phyloP scores from a whole-genome alignment of 1,140 invertebrate genomes.

The Plectrocnemia conspersa region DNA sequence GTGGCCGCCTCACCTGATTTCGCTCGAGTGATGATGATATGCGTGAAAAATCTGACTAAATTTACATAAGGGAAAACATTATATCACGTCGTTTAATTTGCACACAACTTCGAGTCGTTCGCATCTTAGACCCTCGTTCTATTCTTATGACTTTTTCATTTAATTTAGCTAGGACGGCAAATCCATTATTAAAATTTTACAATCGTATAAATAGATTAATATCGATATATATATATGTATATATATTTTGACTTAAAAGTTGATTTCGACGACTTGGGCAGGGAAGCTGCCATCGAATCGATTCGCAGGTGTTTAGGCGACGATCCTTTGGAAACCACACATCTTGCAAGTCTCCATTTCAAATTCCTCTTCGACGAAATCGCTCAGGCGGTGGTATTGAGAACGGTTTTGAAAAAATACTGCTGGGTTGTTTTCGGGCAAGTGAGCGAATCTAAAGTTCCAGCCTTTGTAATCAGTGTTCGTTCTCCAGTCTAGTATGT shows the following conservation, averaged over 20 bases:
- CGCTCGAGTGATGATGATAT: slow-evolving; percentile 27
- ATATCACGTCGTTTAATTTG: slow-evolving; percentile 5
- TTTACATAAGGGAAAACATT: slow-evolving; percentile 14
- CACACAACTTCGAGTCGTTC: slow-evolving; percentile 7
- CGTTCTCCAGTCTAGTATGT: slow-evolving; percentile 47
- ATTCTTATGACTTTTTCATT: slow-evolving; percentile 13
- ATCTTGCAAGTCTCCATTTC: slow-evolving; percentile 46
- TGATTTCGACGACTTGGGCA: slow-evolving; percentile 9
- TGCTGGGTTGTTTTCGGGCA: slow-evolving; percentile 48
- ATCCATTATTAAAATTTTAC: slow-evolving; percentile 28
- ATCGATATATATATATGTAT: slow-evolving; percentile 25
- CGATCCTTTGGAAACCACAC: slow-evolving; percentile 47
- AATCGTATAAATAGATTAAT: slow-evolving; percentile 28
- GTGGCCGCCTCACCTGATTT: slow-evolving; percentile 10
- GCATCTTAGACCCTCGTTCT: slow-evolving; percentile 1
- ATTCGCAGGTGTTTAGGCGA: slow-evolving; percentile 41
- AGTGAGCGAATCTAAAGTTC: slow-evolving; percentile 44
- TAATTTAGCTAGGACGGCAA: slow-evolving; percentile 34
- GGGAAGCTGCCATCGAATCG: slow-evolving; percentile 35
- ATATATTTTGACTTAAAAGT: slow-evolving; percentile 19
- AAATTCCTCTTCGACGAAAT: slow-evolving; percentile 47
- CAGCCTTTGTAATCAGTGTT: slow-evolving; percentile 46
- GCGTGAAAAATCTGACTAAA: slow-evolving; percentile 32
- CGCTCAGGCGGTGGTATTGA: slow-evolving; percentile 49
- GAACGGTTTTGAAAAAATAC: slow-evolving; percentile 51